These are phyloP conservation scores for Argya squamiceps DNA, from an alignment of 2,797 vertebrate genomes.

Conservation along the genomic window DNA sequence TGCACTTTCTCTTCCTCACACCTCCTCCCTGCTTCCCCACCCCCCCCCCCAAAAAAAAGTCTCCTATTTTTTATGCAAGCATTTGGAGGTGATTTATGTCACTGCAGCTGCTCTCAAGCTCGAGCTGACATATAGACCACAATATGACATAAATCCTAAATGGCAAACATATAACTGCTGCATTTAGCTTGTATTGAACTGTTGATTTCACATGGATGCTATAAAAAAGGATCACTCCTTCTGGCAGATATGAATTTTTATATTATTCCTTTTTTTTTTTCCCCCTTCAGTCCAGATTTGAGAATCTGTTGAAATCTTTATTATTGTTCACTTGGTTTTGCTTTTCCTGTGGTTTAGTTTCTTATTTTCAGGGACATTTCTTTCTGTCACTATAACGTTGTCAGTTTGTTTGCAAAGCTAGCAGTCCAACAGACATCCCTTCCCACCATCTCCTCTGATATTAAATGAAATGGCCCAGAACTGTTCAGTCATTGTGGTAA, in stretches of 20 bases:
- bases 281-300: neutral
- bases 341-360: neutral
- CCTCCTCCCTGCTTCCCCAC: fast-evolving
- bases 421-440: neutral
- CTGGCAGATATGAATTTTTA: neutral
- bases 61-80: neutral
- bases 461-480: neutral
- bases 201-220: neutral
- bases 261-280: neutral
- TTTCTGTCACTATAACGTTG: neutral
- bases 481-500: neutral
- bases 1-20: neutral
- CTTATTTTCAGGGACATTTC: neutral
- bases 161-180: neutral
- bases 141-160: constrained; percentile 26
- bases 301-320: neutral
- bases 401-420: neutral
- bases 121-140: neutral
- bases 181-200: neutral
- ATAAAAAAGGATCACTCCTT: neutral
- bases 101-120: neutral
- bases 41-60: no score
- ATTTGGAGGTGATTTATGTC: neutral
- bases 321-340: neutral
- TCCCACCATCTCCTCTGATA: neutral